Evolutionary conservation across 2,797 vertebrate genomes (phyloP).

Genomic region (Novumbra hubbsi): DNA sequence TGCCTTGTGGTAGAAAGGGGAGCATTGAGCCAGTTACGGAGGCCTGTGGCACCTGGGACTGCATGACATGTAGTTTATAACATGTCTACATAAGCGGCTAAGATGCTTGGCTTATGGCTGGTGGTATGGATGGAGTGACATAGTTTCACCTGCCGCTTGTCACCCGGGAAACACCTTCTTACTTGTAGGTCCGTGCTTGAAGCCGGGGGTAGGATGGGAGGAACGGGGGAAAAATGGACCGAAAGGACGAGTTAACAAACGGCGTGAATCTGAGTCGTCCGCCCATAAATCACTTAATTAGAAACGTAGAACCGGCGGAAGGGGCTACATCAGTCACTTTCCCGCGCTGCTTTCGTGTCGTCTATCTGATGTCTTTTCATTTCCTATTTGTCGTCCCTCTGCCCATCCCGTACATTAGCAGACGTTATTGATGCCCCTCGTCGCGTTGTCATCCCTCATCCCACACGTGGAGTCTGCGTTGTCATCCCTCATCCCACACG

Average conservation of each 20-base stretch:
- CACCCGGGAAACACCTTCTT: no score
- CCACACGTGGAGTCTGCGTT: constrained; percentile 39
- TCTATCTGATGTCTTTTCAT: constrained; percentile 70
- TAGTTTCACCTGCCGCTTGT: not conserved
- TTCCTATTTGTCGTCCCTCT: constrained; percentile 65
- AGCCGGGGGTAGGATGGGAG: constrained; percentile 13
- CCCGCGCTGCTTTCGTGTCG: constrained; percentile 63
- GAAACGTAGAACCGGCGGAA: constrained; percentile 65
- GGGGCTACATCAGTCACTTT: constrained; percentile 73
- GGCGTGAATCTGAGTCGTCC: constrained; percentile 60
- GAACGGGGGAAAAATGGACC: constrained; percentile 24
- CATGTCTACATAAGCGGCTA: constrained; percentile 37
- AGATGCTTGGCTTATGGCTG: constrained; percentile 45
- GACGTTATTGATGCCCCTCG: constrained; percentile 70
- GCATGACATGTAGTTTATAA: constrained; percentile 16
- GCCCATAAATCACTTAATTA: constrained; percentile 79
- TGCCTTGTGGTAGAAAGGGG: not conserved
- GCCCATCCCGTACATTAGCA: constrained; percentile 53
- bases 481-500: constrained; percentile 57
- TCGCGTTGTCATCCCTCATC: constrained; percentile 60
- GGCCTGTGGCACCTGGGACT: not conserved
- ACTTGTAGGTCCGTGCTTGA: no score
- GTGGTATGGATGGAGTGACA: constrained; percentile 43
- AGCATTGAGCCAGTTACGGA: not conserved
- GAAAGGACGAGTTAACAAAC: constrained; percentile 2